Conservation (phyloP, 2,888 invertebrate genomes). For the Tricholauxania praeusta region DNA sequence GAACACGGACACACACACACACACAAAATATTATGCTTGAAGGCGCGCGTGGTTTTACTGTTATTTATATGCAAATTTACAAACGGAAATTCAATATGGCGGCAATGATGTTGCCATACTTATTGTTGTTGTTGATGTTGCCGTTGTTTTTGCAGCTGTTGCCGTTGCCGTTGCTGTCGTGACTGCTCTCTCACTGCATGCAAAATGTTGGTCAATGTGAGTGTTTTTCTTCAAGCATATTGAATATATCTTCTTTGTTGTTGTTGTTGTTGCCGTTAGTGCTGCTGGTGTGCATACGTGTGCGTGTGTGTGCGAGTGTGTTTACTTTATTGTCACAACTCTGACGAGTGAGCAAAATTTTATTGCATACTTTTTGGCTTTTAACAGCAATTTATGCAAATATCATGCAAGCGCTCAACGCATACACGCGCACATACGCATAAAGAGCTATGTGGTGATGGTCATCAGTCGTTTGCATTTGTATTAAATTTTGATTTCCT, state of each 20-base stretch:
- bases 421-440: slow-evolving; percentile 5
- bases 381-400: slow-evolving; percentile 3
- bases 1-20: not conserved
- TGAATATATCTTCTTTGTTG: not conserved
- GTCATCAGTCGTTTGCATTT: slow-evolving; percentile 5
- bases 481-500: slow-evolving; percentile 1
- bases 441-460: not conserved
- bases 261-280: slow-evolving; percentile 4
- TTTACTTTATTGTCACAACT: not conserved
- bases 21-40: not conserved
- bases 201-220: not conserved
- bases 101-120: not conserved
- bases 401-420: not conserved
- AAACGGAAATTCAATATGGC: not conserved
- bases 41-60: not conserved
- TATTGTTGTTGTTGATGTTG: not conserved
- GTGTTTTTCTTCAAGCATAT: not conserved
- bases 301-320: not conserved
- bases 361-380: slow-evolving; percentile 10
- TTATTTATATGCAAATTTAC: slow-evolving; percentile 15
- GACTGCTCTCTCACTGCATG: not conserved
- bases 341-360: not conserved
- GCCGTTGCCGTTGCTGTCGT: not conserved
- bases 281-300: not conserved
- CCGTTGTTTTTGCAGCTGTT: not conserved